Evolutionary conservation across 2,888 invertebrate species (phyloP).

Genomic region (Caenorhabditis afra): DNA sequence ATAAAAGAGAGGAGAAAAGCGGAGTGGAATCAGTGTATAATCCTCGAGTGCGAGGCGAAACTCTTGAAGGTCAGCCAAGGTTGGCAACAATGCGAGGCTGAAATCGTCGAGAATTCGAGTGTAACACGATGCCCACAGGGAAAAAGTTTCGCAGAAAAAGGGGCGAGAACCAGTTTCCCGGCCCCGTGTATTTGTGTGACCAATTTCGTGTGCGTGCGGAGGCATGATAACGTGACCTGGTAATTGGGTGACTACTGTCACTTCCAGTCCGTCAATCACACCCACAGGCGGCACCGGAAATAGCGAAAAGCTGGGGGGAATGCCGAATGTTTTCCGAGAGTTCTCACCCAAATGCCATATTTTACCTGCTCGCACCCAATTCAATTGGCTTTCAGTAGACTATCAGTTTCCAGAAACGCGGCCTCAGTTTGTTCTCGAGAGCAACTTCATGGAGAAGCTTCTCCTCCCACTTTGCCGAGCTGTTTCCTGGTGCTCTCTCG

Average conservation of each 20-base stretch:
- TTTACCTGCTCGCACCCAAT: too few species aligned
- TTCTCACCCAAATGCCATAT: too few species aligned
- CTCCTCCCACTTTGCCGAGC: neutral
- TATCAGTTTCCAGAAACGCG: too few species aligned
- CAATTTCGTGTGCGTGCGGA: slow-evolving; percentile 19
- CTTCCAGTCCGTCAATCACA: slow-evolving; percentile 44
- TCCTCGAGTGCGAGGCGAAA: too few species aligned
- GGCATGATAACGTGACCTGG: slow-evolving; percentile 51
- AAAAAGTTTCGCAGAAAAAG: slow-evolving; percentile 7
- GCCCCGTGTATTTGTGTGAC: slow-evolving; percentile 18
- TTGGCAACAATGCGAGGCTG: slow-evolving; percentile 1
- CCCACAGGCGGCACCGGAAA: slow-evolving; percentile 6
- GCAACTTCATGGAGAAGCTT: too few species aligned
- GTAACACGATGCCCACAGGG: slow-evolving; percentile 38
- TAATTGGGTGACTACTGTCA: slow-evolving; percentile 53
- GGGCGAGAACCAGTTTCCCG: slow-evolving; percentile 35
- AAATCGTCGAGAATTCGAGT: slow-evolving; percentile 1
- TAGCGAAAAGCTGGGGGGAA: too few species aligned
- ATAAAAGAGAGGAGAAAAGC: neutral
- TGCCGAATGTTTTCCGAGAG: too few species aligned
- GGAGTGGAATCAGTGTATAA: neutral
- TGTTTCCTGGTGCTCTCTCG: neutral
- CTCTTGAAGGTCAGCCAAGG: neutral
- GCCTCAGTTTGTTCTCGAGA: too few species aligned
- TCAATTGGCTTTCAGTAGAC: too few species aligned